These are phyloP conservation scores for Trachelus iudaicus DNA, from an alignment of 2,888 invertebrate genomes.

Conservation along the genomic window DNA sequence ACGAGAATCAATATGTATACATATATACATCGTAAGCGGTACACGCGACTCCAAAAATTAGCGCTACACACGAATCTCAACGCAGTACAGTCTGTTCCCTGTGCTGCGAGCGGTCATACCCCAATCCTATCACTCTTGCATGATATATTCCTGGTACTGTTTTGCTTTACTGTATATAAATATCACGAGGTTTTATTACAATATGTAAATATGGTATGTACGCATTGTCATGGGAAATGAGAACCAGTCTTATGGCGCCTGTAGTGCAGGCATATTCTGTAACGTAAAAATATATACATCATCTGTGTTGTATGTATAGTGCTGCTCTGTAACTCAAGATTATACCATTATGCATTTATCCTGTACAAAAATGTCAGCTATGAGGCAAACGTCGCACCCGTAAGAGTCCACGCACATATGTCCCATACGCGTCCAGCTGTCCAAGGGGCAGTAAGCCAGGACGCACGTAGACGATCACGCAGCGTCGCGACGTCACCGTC, in stretches of 20 bases:
- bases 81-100: conserved; percentile 24
- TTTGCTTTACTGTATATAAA: conserved; percentile 60
- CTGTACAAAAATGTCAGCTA: conserved; percentile 64
- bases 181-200: conserved; percentile 62
- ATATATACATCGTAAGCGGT: not conserved
- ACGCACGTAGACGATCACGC: not conserved
- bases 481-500: not conserved
- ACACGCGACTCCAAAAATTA: not conserved
- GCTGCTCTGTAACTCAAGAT: conserved; percentile 67
- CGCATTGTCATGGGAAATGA: conserved; percentile 66
- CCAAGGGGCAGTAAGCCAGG: not conserved
- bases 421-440: not conserved
- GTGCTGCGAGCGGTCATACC: conserved; percentile 51
- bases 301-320: conserved; percentile 66
- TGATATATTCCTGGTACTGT: conserved; percentile 38
- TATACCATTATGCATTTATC: conserved; percentile 58
- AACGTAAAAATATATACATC: conserved; percentile 67
- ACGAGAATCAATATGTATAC: not conserved
- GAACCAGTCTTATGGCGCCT: conserved; percentile 66
- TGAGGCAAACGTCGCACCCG: conserved; percentile 18
- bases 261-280: conserved; percentile 64
- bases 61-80: not conserved
- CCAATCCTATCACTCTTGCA: conserved; percentile 42
- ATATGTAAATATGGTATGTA: conserved; percentile 56
- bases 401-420: not conserved